Evolutionary conservation across 2,113 vertebrate species (phyloP), one percentile per base, ranked within the genome.

Genomic region (Ammospiza nelsoni): DNA sequence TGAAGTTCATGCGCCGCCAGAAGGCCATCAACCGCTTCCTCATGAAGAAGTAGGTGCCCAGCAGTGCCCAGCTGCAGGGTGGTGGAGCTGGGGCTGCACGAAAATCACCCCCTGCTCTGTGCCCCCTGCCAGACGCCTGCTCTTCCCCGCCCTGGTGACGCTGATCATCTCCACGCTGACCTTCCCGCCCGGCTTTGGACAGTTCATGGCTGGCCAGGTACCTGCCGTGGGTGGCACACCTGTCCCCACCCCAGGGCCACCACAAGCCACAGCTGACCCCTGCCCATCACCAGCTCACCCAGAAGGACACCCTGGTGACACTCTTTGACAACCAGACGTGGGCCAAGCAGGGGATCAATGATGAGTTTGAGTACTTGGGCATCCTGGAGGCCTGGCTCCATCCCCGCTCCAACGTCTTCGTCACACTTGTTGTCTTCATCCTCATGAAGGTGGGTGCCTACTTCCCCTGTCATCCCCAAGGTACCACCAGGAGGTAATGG

Each of bases 181-280:
- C 49, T 99, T 99, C 92, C 99, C 99, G 0, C 99, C 99, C 1
- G 99, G 99, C 87, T 99, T 99, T 16, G 99, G 99, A 78, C 99
- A 99, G 96, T 99, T 99, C 96, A 99, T 99, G 99, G 99, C 99
- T 4, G 99, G 99, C 90, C 98, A 98, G 98, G 99, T 99, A 98
- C 67, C 95, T 2, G 0, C 23, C 0, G 0, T 27, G 48, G 76
- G 41, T 44, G n/a, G 35, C 31, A 48, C 28, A 25, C 11, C 1
- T 0, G 37, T 82, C 59, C 57, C 71, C 33, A 35, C 8, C 24
- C 37, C 2, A 8, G 54, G 41, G 35, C 31, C 57, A 57, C 39
- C 6, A 3, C 29, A 43, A 77, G 15, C 44, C 20, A 31, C 4
- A 12, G 20, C 88, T 91, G 75, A 88, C 5, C 2, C 33, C 51